Conservation (phyloP, 2,888 invertebrate species). For the Hydrotaea cyrtoneurina region DNA sequence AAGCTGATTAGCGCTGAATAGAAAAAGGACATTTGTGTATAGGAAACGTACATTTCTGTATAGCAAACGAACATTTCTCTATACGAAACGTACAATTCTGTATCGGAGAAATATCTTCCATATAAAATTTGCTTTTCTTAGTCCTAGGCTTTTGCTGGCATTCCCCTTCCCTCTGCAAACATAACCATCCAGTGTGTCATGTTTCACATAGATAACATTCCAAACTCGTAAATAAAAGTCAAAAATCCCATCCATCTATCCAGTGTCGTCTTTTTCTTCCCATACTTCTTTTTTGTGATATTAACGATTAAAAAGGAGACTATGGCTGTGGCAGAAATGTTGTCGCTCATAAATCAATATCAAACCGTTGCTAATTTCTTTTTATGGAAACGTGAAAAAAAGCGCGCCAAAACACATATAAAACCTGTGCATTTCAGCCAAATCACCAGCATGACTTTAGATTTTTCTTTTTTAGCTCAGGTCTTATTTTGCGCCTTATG, state of each 20-base stretch:
- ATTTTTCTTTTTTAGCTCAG: not conserved
- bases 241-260: not conserved
- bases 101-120: too few relatives aligned
- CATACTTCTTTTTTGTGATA: not conserved
- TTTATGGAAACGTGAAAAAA: not conserved
- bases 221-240: not conserved
- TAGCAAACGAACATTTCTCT: too few relatives aligned
- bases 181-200: too few relatives aligned
- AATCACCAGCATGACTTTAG: not conserved
- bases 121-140: too few relatives aligned
- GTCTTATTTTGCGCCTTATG: not conserved
- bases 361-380: slow-evolving; percentile 35
- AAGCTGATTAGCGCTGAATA: too few relatives aligned
- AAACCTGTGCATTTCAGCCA: not conserved
- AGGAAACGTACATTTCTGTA: too few relatives aligned
- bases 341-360: slow-evolving; percentile 36
- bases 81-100: too few relatives aligned
- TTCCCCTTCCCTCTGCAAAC: too few relatives aligned
- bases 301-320: not conserved
- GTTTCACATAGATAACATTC: not conserved
- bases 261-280: too few relatives aligned
- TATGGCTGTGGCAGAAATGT: not conserved
- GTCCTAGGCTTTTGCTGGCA: too few relatives aligned
- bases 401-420: not conserved
- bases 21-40: too few relatives aligned